Percentiles rank a stretch among this genome's conserved stretches.
Evolutionary conservation across 2,888 invertebrate genomes (phyloP).

Genomic region (Volucella inanis): DNA sequence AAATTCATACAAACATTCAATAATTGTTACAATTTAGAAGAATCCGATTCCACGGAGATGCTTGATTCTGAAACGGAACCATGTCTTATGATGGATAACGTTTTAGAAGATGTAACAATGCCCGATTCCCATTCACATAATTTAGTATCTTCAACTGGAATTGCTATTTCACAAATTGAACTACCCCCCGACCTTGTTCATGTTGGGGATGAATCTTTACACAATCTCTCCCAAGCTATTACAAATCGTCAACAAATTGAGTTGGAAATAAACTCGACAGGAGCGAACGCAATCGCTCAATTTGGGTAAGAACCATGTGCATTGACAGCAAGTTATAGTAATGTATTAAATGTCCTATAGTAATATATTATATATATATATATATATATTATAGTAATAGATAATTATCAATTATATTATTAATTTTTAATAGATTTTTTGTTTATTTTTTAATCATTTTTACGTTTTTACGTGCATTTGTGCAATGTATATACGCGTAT

Average conservation of each 20-base stretch:
- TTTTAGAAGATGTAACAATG: constrained; percentile 86
- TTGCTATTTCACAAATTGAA: constrained; percentile 83
- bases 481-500: no score
- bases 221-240: constrained; percentile 91
- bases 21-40: constrained; percentile 83
- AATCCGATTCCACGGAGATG: constrained; percentile 89
- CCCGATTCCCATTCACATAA: constrained; percentile 88
- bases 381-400: no score
- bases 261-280: constrained; percentile 82
- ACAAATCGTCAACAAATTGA: constrained; percentile 88
- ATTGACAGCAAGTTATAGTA: background rate
- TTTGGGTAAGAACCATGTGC: constrained; percentile 78
- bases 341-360: background rate
- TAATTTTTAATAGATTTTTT: no score
- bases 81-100: constrained; percentile 91
- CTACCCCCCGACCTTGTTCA: constrained; percentile 82
- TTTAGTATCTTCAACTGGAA: constrained; percentile 86
- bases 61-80: constrained; percentile 93
- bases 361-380: no score
- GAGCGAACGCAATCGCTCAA: constrained; percentile 83
- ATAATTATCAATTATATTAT: no score
- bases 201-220: constrained; percentile 87
- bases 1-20: background rate
- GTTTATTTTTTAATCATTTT: no score
- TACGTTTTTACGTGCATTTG: no score